phyloP scores from a whole-genome alignment of 1,140 invertebrate species.

The Panonychus citri region DNA sequence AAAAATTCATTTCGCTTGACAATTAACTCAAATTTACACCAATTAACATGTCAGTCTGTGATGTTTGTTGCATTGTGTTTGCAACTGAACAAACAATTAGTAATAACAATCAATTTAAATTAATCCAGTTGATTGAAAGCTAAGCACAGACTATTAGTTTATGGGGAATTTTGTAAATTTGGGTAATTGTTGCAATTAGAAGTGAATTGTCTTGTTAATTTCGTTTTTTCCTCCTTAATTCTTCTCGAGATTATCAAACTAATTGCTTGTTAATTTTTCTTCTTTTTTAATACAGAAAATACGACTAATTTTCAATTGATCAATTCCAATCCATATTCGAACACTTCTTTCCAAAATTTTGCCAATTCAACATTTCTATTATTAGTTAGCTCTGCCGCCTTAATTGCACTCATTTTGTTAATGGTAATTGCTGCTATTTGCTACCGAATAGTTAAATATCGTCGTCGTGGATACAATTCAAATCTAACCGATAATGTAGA shows the following conservation, averaged over 20 bases:
- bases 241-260: background rate
- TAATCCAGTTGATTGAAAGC: too few relatives aligned
- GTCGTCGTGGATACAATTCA: constrained; percentile 35
- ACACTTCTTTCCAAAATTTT: constrained; percentile 24
- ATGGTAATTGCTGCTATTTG: constrained; percentile 36
- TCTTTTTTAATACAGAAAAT: background rate
- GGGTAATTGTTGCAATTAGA: too few relatives aligned
- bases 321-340: constrained; percentile 6
- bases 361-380: constrained; percentile 49
- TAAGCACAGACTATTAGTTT: too few relatives aligned
- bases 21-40: too few relatives aligned
- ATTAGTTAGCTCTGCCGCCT: constrained; percentile 30
- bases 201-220: too few relatives aligned
- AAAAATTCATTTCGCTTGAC: too few relatives aligned
- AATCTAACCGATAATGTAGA: constrained; percentile 34
- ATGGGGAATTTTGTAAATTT: too few relatives aligned
- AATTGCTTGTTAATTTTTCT: background rate
- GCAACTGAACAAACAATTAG: too few relatives aligned
- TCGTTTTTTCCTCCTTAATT: background rate
- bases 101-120: too few relatives aligned
- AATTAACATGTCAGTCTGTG: too few relatives aligned
- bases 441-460: constrained; percentile 41
- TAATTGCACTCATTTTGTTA: constrained; percentile 22
- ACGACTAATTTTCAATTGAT: background rate
- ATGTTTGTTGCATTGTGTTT: too few relatives aligned